Conservation (phyloP, 2,113 vertebrate species). For the Ancistrus triradiatus region DNA sequence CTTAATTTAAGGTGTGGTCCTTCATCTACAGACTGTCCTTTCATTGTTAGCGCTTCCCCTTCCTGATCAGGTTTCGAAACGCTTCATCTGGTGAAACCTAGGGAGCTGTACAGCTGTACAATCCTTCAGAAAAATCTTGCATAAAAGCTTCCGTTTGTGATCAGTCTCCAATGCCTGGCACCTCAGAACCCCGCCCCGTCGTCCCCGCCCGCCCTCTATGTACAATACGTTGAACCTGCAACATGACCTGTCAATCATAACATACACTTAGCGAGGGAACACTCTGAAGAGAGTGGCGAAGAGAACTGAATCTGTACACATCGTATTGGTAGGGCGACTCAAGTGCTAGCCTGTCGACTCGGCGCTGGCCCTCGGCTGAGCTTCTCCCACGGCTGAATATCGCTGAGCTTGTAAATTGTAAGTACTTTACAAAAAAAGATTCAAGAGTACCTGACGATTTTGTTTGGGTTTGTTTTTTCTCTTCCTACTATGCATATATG, state of each 20-base stretch:
- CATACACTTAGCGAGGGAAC: slow-evolving; percentile 98
- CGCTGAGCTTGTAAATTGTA: slow-evolving; percentile 96
- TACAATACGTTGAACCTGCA: slow-evolving; percentile 99
- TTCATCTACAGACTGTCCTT: slow-evolving; percentile 65
- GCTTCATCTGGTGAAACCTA: slow-evolving; percentile 62
- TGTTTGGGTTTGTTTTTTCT: slow-evolving; percentile 62
- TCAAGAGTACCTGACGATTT: slow-evolving; percentile 96
- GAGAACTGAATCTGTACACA: slow-evolving; percentile 87
- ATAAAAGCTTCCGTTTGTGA: slow-evolving; percentile 94
- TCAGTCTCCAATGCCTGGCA: slow-evolving; percentile 84
- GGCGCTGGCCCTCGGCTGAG: slow-evolving; percentile 76
- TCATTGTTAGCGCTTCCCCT: slow-evolving; percentile 68
- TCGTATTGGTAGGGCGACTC: slow-evolving; percentile 85
- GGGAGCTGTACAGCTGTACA: slow-evolving; percentile 91
- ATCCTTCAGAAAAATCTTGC: slow-evolving; percentile 88
- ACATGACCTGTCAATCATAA: slow-evolving; percentile 99
- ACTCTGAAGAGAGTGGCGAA: slow-evolving; percentile 83
- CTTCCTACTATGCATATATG: slow-evolving; percentile 70
- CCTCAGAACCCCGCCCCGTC: slow-evolving; percentile 65
- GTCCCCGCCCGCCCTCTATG: slow-evolving; percentile 74
- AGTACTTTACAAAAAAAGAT: slow-evolving; percentile 82
- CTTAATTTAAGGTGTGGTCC: slow-evolving; percentile 81
- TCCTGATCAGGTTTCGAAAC: slow-evolving; percentile 61
- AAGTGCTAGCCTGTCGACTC: slow-evolving; percentile 90
- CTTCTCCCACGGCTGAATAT: slow-evolving; percentile 80